Percentiles rank a stretch among this genome's conserved stretches.
Conservation (phyloP, 2,888 invertebrate species). For the Amiota mariae region DNA sequence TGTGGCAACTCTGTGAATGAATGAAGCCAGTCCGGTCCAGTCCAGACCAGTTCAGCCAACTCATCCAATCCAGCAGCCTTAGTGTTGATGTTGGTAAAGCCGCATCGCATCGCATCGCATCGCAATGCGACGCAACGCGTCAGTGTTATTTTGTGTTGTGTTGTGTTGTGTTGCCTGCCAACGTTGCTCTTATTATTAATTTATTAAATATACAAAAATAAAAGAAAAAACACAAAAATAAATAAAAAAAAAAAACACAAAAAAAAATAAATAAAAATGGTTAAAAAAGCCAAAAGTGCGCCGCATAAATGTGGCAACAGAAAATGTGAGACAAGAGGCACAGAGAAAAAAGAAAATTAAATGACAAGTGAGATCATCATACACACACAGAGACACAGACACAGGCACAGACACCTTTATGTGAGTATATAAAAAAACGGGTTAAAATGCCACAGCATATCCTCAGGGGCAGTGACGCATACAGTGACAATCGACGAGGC, state of each 20-base stretch:
- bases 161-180: slow-evolving; percentile 55
- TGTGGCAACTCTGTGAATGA: background rate
- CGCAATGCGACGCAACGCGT: too few species aligned
- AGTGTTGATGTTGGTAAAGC: background rate
- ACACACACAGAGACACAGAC: too few species aligned
- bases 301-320: slow-evolving; percentile 35
- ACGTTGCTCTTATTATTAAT: slow-evolving; percentile 67
- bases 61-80: background rate
- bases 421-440: slow-evolving; percentile 40
- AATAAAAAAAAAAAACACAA: slow-evolving; percentile 22
- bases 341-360: slow-evolving; percentile 27
- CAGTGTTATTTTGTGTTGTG: too few species aligned
- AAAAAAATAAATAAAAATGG: slow-evolving; percentile 33
- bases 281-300: slow-evolving; percentile 33
- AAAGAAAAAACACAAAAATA: slow-evolving; percentile 30
- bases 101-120: background rate
- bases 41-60: background rate
- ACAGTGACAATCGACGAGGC: slow-evolving; percentile 63
- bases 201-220: slow-evolving; percentile 57
- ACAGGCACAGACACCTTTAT: too few species aligned
- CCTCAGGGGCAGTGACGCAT: slow-evolving; percentile 27
- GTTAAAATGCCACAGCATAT: slow-evolving; percentile 46
- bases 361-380: background rate
- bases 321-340: background rate
- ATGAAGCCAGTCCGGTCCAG: background rate